These are phyloP conservation scores for Ctenochaetus hawaiiensis DNA, from an alignment of 2,797 vertebrate species.

Conservation along the genomic window DNA sequence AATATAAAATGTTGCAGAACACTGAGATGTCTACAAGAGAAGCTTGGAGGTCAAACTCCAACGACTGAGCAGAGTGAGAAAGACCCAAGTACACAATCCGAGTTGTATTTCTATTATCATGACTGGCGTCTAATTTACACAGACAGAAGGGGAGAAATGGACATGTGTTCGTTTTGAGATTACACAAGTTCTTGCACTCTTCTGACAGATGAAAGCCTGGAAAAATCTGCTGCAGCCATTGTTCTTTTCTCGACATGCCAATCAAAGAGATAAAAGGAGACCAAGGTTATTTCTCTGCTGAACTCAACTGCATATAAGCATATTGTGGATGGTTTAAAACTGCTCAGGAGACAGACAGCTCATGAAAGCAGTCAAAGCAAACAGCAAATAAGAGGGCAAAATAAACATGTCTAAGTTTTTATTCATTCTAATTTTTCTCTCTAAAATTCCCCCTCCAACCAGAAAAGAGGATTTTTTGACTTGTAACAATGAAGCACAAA, in stretches of 20 bases:
- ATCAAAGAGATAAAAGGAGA: conserved; percentile 59
- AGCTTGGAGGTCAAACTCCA: conserved; percentile 45
- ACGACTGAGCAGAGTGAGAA: conserved; percentile 16
- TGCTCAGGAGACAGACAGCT: neutral
- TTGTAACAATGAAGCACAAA: too few relatives aligned
- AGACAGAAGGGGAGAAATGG: conserved; percentile 33
- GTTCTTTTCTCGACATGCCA: conserved; percentile 53
- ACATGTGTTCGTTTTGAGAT: conserved; percentile 61
- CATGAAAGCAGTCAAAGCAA: neutral
- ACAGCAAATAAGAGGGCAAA: neutral
- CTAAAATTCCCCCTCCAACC: neutral
- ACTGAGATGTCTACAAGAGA: conserved; percentile 25
- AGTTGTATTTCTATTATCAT: conserved; percentile 41
- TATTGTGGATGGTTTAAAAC: neutral
- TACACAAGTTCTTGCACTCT: conserved; percentile 35
- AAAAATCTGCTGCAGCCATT: conserved; percentile 33
- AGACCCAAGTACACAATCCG: conserved; percentile 19
- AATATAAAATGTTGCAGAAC: conserved; percentile 19
- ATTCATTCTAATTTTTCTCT: neutral
- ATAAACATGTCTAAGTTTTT: neutral
- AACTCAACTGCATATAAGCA: conserved; percentile 8
- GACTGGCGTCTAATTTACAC: conserved; percentile 43
- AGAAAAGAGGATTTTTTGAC: neutral
- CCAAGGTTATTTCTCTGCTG: conserved; percentile 28
- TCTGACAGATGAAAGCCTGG: conserved; percentile 50